Evolutionary conservation across 2,113 vertebrate genomes (phyloP).

Genomic region (Solea senegalensis): DNA sequence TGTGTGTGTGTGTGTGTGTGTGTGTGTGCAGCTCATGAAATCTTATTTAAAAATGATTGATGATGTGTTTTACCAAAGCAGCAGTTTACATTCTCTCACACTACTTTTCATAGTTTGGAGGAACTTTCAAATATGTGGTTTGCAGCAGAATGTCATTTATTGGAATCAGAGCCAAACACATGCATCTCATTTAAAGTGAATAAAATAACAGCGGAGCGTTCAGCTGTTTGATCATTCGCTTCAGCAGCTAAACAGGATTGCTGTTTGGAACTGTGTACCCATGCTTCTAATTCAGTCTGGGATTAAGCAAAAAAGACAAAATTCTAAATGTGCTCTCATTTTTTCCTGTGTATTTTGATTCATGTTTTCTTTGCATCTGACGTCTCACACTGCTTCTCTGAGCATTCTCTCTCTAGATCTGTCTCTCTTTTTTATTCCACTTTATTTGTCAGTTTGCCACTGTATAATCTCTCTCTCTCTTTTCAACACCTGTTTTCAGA

Average conservation of each 20-base stretch:
- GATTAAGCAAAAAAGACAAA: slow-evolving; percentile 33
- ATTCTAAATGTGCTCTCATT: slow-evolving; percentile 6
- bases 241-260: slow-evolving; percentile 37
- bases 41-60: no score
- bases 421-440: background rate
- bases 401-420: no score
- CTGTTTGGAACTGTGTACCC: slow-evolving; percentile 30
- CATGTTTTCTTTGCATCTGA: background rate
- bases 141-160: slow-evolving; percentile 9
- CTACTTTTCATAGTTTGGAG: no score
- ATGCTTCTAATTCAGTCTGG: slow-evolving; percentile 50
- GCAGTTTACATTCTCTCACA: background rate
- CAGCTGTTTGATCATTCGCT: slow-evolving; percentile 44
- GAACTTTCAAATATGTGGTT: no score
- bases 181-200: slow-evolving; percentile 10
- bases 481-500: no score
- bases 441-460: no score
- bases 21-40: no score
- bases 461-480: no score
- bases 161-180: slow-evolving; percentile 7
- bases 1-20: no score
- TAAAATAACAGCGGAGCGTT: slow-evolving; percentile 27
- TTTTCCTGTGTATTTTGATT: slow-evolving; percentile 3
- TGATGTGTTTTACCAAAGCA: background rate
- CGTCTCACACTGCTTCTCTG: background rate